Base-by-base conservation (phyloP, 2,113 vertebrate genomes). In the Dipodomys stephensi region DNA sequence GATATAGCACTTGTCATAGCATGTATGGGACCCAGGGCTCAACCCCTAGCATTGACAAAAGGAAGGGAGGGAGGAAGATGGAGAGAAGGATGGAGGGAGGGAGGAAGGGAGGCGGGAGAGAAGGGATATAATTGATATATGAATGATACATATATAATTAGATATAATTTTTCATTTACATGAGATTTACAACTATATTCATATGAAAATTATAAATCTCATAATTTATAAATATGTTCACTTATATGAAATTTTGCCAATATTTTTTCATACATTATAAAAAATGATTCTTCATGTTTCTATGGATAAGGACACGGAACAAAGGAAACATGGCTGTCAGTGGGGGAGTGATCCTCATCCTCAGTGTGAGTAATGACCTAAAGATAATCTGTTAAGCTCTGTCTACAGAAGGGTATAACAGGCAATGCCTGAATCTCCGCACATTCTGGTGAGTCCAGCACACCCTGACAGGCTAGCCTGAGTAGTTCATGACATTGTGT, bases 401-500 rank as follows among this genome's bases (percentile, higher is more conserved):
- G 7, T 13, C 60, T 69, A 60, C 1, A 12, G 30, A 71, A 57
- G 30, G 82, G 53, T 11, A 28, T 19, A 53, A 7, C 71, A 64
- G 39, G 32, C 62, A 39, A 74, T 2, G 27, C 68, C 46, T 20
- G 30, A 49, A 62, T 13, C 53, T 57, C 53, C 53, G 4, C 53
- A 57, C 25, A 11, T 25, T 11, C 10, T 32, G 62, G 20, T 23
- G 22, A 68, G 8, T 19, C 1, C 4, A 79, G 23, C 30, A 19
- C 13, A 62, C 62, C 20, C 11, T 62, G 18, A 30, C 28, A 2
- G 1, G 28, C 23, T 18, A 20, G 15, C 2, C 13, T 22, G 2
- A 12, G 8, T 44, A 10, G 35, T 39, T 65, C 11, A 1, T 57
- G 30, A 7, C 0, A 3, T 8, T 16, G 0, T 32, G n/a, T 65